Percentiles rank a stretch among this genome's conserved stretches.
phyloP scores from a whole-genome alignment of 1,140 invertebrate species.

The Drosophila kanapiae region DNA sequence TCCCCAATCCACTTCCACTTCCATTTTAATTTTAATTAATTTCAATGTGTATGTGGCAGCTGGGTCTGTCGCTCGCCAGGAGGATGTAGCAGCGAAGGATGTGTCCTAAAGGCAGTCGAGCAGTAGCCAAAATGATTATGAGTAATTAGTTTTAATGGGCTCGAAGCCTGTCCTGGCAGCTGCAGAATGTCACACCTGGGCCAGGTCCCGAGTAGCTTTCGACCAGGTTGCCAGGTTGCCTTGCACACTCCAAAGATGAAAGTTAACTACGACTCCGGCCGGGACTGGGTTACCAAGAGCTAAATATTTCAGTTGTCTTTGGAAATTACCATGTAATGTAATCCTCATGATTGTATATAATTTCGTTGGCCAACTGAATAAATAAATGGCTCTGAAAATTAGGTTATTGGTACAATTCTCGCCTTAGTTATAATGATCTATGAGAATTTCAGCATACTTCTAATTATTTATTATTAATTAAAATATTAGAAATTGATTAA shows the following conservation, averaged over 20 bases:
- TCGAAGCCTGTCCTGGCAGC: conserved; percentile 44
- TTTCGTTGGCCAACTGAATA: background rate
- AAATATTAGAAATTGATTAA: background rate
- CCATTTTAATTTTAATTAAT: conserved; percentile 77
- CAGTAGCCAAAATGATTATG: conserved; percentile 61
- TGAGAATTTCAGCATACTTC: background rate
- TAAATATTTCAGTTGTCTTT: conserved; percentile 32
- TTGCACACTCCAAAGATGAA: conserved; percentile 16
- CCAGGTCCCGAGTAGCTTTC: conserved; percentile 16
- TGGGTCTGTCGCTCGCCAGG: conserved; percentile 34
- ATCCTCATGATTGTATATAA: background rate
- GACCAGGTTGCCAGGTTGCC: background rate
- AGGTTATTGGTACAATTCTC: background rate
- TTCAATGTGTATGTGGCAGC: conserved; percentile 61
- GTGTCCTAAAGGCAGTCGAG: conserved; percentile 22
- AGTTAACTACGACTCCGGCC: conserved; percentile 13
- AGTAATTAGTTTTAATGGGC: conserved; percentile 66
- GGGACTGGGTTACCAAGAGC: conserved; percentile 11
- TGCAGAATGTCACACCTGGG: conserved; percentile 28
- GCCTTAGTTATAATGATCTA: background rate
- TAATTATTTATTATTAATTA: background rate
- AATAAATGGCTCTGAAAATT: conserved; percentile 12
- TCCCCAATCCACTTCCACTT: conserved; percentile 18
- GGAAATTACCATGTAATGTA: conserved; percentile 26
- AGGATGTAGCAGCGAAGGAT: background rate